Evolutionary conservation across 2,797 vertebrate genomes (phyloP), one percentile per base, ranked within the genome.

Genomic region (Cygnus olor): DNA sequence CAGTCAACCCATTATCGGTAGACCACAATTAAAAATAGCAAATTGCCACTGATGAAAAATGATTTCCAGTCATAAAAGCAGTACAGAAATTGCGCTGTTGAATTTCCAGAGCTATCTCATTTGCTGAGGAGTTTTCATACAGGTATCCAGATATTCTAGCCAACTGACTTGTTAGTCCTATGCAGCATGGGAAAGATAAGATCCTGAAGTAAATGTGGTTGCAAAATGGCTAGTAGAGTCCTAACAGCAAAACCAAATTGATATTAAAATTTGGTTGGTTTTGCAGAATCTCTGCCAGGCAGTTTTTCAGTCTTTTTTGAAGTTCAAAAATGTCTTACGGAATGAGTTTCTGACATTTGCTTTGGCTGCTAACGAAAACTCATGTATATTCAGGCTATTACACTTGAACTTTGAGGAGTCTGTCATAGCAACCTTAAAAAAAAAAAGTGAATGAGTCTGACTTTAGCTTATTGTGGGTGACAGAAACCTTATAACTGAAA

Each of bases 341-440:
- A 89, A 85, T 40, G 32, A 65, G 13, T 80, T 94, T 58, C 57
- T 73, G 71, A 56, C 60, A 58, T 89, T 89, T 90, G 40, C 72
- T 90, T 91, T 82, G 80, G 12, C 83, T 91, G 10, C 42, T 82
- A 19, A 42, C 61, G 72, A 85, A 93, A 85, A 65, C 51, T 91
- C 47, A 12, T 85, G 36, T 88, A 32, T 63, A 82, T 85, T 85
- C 68, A 91, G 82, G 28, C 64, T 85, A 47, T 63, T 77, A 72
- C n/a, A 56, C 54, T 87, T 89, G 79, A 81, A 68, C 44, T 88
- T 88, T 80, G 76, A 82, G 49, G 60, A 72, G 21, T 77, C 64
- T 88, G 51, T 82, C 54, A 44, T 3, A 72, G 45, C 45, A 93
- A 44, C 38, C 21, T 79, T 58, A 16, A 78, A 84, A 85, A 82